phyloP scores from a whole-genome alignment of 2,797 vertebrate genomes.

The Myripristis murdjan region DNA sequence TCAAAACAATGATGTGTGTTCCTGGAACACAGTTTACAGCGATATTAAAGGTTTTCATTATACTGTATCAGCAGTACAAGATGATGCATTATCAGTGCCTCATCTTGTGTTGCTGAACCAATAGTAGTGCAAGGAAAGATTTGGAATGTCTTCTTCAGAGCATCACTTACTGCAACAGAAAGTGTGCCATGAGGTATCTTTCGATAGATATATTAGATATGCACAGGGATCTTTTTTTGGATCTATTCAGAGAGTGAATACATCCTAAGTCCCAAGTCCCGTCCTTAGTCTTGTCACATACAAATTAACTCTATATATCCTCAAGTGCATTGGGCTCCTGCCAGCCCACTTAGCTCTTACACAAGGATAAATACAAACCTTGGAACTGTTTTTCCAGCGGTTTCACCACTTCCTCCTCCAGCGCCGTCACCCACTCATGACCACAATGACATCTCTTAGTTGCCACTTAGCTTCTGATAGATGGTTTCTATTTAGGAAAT shows the following conservation, averaged over 20 bases:
- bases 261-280: background rate
- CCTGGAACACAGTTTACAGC: conserved; percentile 7
- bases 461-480: conserved; percentile 81
- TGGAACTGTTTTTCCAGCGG: conserved; percentile 67
- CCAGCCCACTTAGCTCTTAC: conserved; percentile 62
- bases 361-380: conserved; percentile 61
- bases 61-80: conserved; percentile 17
- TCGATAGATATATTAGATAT: background rate
- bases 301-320: conserved; percentile 56
- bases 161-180: background rate
- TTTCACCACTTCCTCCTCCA: conserved; percentile 74
- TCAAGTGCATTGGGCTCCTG: conserved; percentile 34
- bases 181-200: background rate
- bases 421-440: conserved; percentile 76
- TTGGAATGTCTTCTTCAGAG: background rate
- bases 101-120: background rate
- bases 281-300: conserved; percentile 33
- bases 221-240: conserved; percentile 18
- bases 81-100: conserved; percentile 30
- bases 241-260: conserved; percentile 18
- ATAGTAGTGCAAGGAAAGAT: background rate
- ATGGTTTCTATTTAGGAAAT: conserved; percentile 85
- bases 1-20: conserved; percentile 24
- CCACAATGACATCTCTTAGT: conserved; percentile 81
- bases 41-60: conserved; percentile 43